A percentile compares a stretch with the other conserved stretches of the same genome.
Conservation (phyloP, 1,140 invertebrate species). For the Drosophila athabasca region DNA sequence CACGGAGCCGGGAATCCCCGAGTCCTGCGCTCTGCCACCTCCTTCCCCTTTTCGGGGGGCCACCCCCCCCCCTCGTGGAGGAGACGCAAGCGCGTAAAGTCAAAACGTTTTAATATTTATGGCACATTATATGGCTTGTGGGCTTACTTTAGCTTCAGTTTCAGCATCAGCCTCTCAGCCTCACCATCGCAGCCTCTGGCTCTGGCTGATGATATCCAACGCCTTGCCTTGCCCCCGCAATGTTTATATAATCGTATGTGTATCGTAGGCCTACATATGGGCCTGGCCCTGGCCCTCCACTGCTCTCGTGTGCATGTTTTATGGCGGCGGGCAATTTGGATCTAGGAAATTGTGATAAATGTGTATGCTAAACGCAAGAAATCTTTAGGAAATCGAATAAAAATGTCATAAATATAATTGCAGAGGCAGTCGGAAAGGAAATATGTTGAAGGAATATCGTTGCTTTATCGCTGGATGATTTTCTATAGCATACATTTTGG, state of each 20-base stretch:
- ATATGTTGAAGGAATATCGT: not conserved
- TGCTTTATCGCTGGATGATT: not conserved
- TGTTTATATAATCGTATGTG: slow-evolving; percentile 41
- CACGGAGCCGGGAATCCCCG: slow-evolving; percentile 25
- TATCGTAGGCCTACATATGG: slow-evolving; percentile 46
- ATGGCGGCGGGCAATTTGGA: slow-evolving; percentile 42
- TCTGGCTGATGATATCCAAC: slow-evolving; percentile 3
- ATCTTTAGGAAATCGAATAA: slow-evolving; percentile 77
- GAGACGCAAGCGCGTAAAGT: slow-evolving; percentile 70
- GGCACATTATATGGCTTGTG: slow-evolving; percentile 81
- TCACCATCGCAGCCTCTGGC: not conserved
- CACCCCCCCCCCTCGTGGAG: slow-evolving; percentile 27
- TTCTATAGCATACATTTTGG: slow-evolving; percentile 15
- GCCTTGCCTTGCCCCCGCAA: slow-evolving; percentile 29
- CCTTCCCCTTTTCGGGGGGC: slow-evolving; percentile 1
- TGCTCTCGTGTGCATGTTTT: slow-evolving; percentile 45
- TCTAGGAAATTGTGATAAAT: slow-evolving; percentile 54
- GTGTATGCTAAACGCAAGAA: slow-evolving; percentile 66
- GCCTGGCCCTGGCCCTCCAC: not conserved
- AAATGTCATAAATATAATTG: slow-evolving; percentile 78
- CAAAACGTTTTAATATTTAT: slow-evolving; percentile 82
- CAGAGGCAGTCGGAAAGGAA: slow-evolving; percentile 13
- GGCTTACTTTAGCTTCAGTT: slow-evolving; percentile 64
- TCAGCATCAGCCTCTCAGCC: slow-evolving; percentile 17
- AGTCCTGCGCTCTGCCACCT: slow-evolving; percentile 20